Evolutionary conservation across 2,113 vertebrate species (phyloP).

Genomic region (Hippoglossus stenolepis): DNA sequence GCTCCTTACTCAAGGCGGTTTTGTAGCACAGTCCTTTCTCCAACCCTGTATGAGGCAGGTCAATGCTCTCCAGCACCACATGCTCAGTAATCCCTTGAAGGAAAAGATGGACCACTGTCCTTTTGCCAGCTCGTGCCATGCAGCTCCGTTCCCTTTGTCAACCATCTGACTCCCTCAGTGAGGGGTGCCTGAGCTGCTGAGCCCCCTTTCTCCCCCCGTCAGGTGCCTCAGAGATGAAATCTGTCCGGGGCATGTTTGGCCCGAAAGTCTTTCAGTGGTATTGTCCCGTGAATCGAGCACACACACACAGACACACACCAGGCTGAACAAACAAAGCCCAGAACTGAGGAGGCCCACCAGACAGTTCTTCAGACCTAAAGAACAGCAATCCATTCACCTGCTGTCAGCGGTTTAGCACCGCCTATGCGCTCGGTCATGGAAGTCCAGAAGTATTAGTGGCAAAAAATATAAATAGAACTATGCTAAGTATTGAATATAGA

Average conservation of each 20-base stretch:
- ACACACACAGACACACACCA: constrained; percentile 30
- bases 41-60: constrained; percentile 66
- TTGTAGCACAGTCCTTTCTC: constrained; percentile 46
- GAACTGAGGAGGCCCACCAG: constrained; percentile 53
- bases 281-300: constrained; percentile 67
- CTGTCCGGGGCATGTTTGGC: constrained; percentile 70
- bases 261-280: constrained; percentile 64
- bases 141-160: constrained; percentile 68
- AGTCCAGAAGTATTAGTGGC: constrained; percentile 13
- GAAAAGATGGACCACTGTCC: constrained; percentile 72
- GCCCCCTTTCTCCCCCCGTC: constrained; percentile 66
- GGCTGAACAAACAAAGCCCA: constrained; percentile 70
- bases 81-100: constrained; percentile 72
- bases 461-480: not conserved
- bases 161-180: constrained; percentile 59
- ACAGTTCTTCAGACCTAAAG: constrained; percentile 50
- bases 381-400: constrained; percentile 50
- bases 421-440: constrained; percentile 6
- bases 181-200: constrained; percentile 60
- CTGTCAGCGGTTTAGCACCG: constrained; percentile 52
- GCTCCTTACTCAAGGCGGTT: constrained; percentile 30
- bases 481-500: not conserved
- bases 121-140: constrained; percentile 73
- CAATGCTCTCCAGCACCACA: constrained; percentile 64
- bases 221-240: constrained; percentile 75